Conservation (phyloP, 2,797 vertebrate species). For the Rhynchonycteris naso region DNA sequence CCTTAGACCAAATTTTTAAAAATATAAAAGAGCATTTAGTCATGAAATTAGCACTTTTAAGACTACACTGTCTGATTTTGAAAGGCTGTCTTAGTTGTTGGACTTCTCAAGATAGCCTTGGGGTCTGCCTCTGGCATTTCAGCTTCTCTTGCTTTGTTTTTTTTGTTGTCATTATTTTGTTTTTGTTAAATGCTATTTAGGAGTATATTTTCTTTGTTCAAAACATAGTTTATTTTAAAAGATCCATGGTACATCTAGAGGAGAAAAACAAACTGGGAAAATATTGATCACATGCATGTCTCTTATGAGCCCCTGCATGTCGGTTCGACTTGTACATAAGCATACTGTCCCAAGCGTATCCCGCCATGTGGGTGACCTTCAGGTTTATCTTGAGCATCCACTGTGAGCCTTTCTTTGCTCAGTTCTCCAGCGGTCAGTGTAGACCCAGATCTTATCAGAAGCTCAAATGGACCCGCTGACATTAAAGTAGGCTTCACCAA, state of each 20-base stretch:
- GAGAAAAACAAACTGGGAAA: not conserved
- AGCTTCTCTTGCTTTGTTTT: not conserved
- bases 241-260: not conserved
- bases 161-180: not conserved
- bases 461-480: not conserved
- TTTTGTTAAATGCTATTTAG: not conserved
- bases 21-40: not conserved
- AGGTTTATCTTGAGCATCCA: not conserved
- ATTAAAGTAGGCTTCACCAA: not conserved
- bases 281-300: too few species aligned
- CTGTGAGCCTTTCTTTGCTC: not conserved
- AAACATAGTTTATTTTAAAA: not conserved
- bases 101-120: not conserved
- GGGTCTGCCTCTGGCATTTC: not conserved
- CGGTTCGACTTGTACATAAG: not conserved
- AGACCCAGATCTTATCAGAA: not conserved
- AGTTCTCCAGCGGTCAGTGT: not conserved
- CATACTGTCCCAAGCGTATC: not conserved
- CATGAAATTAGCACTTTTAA: not conserved
- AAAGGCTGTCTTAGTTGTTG: not conserved
- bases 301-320: not conserved
- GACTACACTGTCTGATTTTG: not conserved
- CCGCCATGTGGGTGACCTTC: not conserved
- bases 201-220: not conserved
- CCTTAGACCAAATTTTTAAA: not conserved